These are phyloP conservation scores for Megalurothrips usitatus DNA, from an alignment of 2,888 invertebrate species.

Conservation along the genomic window DNA sequence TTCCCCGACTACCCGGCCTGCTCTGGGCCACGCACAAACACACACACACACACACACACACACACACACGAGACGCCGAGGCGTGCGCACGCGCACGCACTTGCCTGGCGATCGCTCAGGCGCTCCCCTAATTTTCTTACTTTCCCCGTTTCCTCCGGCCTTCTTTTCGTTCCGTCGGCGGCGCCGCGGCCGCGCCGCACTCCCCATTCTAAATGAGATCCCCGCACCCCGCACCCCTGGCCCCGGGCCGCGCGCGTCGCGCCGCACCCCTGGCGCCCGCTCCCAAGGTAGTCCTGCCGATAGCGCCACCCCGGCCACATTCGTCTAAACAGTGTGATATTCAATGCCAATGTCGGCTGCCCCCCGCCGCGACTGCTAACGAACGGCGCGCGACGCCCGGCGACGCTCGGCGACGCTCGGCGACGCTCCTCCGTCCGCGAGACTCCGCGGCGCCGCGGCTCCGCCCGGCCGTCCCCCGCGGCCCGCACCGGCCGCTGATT, in stretches of 20 bases:
- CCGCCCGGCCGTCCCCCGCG: not conserved
- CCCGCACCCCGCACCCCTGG: not conserved
- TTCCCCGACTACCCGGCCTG: not conserved
- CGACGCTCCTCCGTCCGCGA: no score
- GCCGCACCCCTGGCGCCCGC: not conserved
- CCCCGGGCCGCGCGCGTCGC: not conserved
- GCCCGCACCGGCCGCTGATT: no score
- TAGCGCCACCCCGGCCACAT: no score
- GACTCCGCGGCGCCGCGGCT: no score
- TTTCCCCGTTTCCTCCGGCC: conserved; percentile 15
- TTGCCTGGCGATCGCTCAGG: conserved; percentile 21
- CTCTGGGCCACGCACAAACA: not conserved
- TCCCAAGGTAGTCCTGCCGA: no score
- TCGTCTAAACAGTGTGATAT: no score
- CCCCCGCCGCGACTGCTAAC: no score
- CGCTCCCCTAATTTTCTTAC: conserved; percentile 26
- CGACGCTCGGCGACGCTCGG: no score
- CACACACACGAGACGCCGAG: not conserved
- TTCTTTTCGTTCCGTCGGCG: not conserved
- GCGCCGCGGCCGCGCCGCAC: not conserved
- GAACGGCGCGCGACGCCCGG: not conserved
- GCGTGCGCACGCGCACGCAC: not conserved
- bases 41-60: conserved; percentile 16
- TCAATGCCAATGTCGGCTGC: no score
- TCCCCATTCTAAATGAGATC: not conserved